phyloP scores from a whole-genome alignment of 2,113 vertebrate genomes.

The Sinocyclocheilus rhinocerous region DNA sequence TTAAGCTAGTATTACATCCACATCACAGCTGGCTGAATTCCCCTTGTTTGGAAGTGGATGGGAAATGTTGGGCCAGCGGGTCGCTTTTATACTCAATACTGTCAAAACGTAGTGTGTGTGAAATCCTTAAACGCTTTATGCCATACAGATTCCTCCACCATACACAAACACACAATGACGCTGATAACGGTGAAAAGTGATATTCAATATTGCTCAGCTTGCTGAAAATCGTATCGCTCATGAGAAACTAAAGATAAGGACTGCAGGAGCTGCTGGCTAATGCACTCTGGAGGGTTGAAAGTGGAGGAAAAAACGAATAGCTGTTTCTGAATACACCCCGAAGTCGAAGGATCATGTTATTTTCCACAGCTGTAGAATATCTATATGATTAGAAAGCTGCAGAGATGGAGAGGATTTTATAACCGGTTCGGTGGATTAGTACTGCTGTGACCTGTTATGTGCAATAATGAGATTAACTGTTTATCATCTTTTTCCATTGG shows the following conservation, averaged over 20 bases:
- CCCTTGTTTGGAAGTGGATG: background rate
- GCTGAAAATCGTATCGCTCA: conserved; percentile 25
- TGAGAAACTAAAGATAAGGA: conserved; percentile 11
- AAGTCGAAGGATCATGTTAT: background rate
- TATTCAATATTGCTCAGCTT: conserved; percentile 21
- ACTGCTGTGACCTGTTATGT: background rate
- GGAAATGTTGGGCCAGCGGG: background rate
- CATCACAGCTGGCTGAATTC: conserved; percentile 26
- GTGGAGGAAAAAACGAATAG: background rate
- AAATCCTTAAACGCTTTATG: background rate
- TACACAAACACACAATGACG: conserved; percentile 1
- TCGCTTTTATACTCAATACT: background rate
- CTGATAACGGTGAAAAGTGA: conserved; percentile 28
- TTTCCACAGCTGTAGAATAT: background rate
- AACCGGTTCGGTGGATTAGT: background rate
- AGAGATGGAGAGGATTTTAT: background rate
- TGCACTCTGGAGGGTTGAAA: too few species aligned
- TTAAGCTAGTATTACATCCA: background rate
- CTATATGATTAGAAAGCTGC: background rate
- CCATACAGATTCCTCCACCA: background rate
- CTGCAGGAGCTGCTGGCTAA: conserved; percentile 26
- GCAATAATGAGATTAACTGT: background rate
- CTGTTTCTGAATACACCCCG: background rate
- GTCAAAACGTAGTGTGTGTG: background rate
- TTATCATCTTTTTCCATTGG: background rate